A percentile compares a stretch with the other conserved stretches of the same genome.
Evolutionary conservation across 2,113 vertebrate species (phyloP).

Genomic region (Kryptolebias marmoratus): DNA sequence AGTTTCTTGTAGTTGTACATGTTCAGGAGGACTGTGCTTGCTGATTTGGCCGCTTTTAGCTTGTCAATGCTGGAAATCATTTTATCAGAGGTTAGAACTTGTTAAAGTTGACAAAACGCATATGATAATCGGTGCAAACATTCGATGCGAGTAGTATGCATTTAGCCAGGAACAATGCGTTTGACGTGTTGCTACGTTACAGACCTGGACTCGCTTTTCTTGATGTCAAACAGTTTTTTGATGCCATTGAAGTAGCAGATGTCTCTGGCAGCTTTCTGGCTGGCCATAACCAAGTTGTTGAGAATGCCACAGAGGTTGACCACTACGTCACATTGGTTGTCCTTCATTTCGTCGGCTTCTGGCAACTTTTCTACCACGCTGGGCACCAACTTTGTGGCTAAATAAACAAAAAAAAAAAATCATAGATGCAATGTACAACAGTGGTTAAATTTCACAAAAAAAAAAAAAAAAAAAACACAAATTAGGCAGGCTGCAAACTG

Average conservation of each 20-base stretch:
- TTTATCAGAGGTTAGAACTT: slow-evolving; percentile 10
- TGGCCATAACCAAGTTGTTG: slow-evolving; percentile 91
- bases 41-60: slow-evolving; percentile 84
- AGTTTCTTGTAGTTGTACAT: slow-evolving; percentile 95
- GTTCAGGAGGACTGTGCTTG: slow-evolving; percentile 89
- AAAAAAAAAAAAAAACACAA: no score
- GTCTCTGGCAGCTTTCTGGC: slow-evolving; percentile 85
- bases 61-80: slow-evolving; percentile 76
- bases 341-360: slow-evolving; percentile 74
- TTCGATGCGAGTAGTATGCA: background rate
- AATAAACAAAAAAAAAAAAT: slow-evolving; percentile 1
- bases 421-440: background rate
- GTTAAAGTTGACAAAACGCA: background rate
- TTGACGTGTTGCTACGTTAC: background rate
- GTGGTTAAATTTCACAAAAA: no score
- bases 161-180: background rate
- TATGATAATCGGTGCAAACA: background rate
- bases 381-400: slow-evolving; percentile 89
- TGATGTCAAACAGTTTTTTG: slow-evolving; percentile 87
- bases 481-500: no score
- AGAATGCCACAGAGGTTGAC: slow-evolving; percentile 92
- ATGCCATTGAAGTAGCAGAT: slow-evolving; percentile 87
- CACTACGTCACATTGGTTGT: slow-evolving; percentile 82
- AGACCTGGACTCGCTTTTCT: slow-evolving; percentile 82
- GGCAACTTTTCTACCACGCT: slow-evolving; percentile 89